A percentile compares a stretch with the other conserved stretches of the same genome.
phyloP scores from a whole-genome alignment of 2,797 vertebrate genomes.

The Microctenopoma stevenorrisi region DNA sequence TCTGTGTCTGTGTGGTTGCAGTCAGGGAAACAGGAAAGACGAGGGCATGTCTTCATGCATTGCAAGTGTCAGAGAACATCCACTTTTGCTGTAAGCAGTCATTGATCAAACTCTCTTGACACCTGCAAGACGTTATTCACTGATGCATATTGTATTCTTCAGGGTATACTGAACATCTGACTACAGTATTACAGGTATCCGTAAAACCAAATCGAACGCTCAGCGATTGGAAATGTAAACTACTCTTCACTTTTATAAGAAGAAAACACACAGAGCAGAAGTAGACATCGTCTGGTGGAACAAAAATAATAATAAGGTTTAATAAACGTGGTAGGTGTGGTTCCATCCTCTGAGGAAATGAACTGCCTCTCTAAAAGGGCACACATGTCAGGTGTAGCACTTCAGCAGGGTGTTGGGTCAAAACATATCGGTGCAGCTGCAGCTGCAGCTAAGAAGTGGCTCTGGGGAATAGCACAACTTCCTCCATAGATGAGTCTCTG shows the following conservation, averaged over 20 bases:
- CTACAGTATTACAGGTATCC: neutral
- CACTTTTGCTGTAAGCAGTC: constrained; percentile 13
- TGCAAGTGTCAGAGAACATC: neutral
- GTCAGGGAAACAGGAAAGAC: constrained; percentile 27
- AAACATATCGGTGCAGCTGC: constrained; percentile 64
- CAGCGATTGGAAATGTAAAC: neutral
- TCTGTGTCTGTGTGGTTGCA: constrained; percentile 29
- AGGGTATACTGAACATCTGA: neutral
- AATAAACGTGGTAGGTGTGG: constrained; percentile 45
- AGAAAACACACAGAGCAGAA: constrained; percentile 16
- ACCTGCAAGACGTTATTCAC: constrained; percentile 1
- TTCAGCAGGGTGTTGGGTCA: constrained; percentile 34
- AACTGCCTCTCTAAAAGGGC: constrained; percentile 46
- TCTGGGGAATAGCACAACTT: constrained; percentile 52
- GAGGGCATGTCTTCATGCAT: constrained; percentile 4
- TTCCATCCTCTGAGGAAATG: constrained; percentile 65
- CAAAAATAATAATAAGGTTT: constrained; percentile 6
- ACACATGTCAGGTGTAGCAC: constrained; percentile 61
- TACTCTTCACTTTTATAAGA: neutral
- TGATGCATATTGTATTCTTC: neutral
- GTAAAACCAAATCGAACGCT: neutral
- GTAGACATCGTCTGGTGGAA: neutral
- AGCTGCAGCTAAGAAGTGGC: constrained; percentile 40
- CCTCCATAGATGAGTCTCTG: constrained; percentile 37
- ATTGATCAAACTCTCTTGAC: constrained; percentile 8